Evolutionary conservation across 1,140 invertebrate species (phyloP).

Genomic region (Xylocopa sonorina): DNA sequence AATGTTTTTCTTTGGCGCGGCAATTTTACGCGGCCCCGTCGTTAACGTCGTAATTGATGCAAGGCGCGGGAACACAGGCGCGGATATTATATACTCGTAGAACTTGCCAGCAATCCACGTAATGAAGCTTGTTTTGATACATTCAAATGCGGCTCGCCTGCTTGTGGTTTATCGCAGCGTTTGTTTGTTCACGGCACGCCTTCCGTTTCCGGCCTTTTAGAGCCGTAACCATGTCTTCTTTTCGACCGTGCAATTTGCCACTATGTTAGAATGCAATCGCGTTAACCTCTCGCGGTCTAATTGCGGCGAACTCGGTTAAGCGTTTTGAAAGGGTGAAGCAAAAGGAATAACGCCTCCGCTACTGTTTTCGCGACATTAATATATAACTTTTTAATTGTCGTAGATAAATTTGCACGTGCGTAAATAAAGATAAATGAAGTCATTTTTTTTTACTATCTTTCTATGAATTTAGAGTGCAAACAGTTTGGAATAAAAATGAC

Average conservation of each 20-base stretch:
- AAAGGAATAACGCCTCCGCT: neutral
- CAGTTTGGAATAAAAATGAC: neutral
- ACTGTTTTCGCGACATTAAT: neutral
- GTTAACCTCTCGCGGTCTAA: slow-evolving; percentile 16
- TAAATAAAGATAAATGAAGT: too few relatives aligned
- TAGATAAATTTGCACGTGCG: too few relatives aligned
- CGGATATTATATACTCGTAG: neutral
- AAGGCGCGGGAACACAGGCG: neutral
- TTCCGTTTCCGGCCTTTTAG: slow-evolving; percentile 25
- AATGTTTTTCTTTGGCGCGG: neutral
- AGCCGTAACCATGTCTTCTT: neutral
- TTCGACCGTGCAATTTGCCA: slow-evolving; percentile 24
- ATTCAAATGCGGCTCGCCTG: neutral
- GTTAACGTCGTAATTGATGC: slow-evolving; percentile 33
- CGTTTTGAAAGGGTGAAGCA: neutral
- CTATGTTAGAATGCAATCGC: neutral
- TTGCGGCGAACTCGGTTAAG: slow-evolving; percentile 7
- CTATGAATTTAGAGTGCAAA: too few relatives aligned
- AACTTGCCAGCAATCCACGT: neutral
- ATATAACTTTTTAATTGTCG: neutral
- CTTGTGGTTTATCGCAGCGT: neutral
- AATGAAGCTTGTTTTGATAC: neutral
- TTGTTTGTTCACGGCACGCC: slow-evolving; percentile 18
- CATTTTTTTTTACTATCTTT: too few relatives aligned
- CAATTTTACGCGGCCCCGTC: slow-evolving; percentile 31